Base-by-base conservation (phyloP, 1,140 invertebrate species). In the Gryon sp. region DNA sequence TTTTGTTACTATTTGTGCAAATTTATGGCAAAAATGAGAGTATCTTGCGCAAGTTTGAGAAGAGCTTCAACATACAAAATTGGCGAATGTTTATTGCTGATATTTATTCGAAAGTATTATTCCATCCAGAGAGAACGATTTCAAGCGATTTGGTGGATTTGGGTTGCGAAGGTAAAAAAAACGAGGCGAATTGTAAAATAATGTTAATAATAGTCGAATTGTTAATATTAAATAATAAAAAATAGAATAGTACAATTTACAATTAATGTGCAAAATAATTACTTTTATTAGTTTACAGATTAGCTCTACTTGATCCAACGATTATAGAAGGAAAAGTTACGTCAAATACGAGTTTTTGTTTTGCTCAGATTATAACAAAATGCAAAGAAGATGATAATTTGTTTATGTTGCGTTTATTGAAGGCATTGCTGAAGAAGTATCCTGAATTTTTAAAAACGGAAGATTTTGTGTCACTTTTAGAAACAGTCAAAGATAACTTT, bases 401-500 rank as follows among this genome's bases (percentile, higher is more conserved):
- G 12, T 22, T 68, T 4, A 28, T 30, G n/a, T 22, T 78, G 14
- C 32, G 4, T 2, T 22, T 63, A 12, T 12, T 73, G 2, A 50
- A 19, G 0, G 11, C 7, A n/a, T 30, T 77, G 26, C 41, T 73
- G 8, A 30, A 62, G 2, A 68, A 78, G 5, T 73, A 73, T 38
- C 62, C 68, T 7, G 34, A 68, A 6, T 38, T 0, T n/a, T 46
- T 73, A 5, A 57, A 50, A 11, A 24, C 55, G 9, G 19, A 69
- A 11, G 50, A 73, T 18, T 73, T 19, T 14, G 2, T 55, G 12
- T 0, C 12, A 0, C 4, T 73, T 6, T 46, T 78, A 14, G 50
- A 68, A 32, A 50, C 3, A 2, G 12, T 66, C 0, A 78, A 73
- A 32, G 63, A 78, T 16, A 57, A 59, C 14, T 73, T 78, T 19